phyloP scores from a whole-genome alignment of 2,797 vertebrate genomes.

The Sebastes itinus region DNA sequence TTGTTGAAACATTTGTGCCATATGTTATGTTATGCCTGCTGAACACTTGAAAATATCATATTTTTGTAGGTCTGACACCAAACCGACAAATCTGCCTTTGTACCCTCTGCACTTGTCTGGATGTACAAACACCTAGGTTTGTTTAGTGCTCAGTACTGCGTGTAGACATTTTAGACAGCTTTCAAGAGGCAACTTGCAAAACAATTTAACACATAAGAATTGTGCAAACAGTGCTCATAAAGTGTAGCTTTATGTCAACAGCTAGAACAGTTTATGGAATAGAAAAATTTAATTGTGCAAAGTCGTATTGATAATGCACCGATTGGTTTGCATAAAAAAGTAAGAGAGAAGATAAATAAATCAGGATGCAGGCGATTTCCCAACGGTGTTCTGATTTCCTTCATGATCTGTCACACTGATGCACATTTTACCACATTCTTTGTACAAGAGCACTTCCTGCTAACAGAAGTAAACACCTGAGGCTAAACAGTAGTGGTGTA shows the following conservation, averaged over 20 bases:
- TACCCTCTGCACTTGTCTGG: too few species aligned
- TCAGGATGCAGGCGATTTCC: conserved; percentile 47
- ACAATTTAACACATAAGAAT: not conserved
- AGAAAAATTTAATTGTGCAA: not conserved
- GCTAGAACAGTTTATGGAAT: conserved; percentile 6
- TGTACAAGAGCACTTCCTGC: conserved; percentile 74
- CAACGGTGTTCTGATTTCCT: conserved; percentile 49
- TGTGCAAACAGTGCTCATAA: not conserved
- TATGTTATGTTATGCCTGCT: not conserved
- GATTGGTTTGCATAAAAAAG: conserved; percentile 17
- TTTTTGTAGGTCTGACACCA: too few species aligned
- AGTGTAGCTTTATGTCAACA: not conserved
- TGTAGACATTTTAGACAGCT: not conserved
- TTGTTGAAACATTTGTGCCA: not conserved
- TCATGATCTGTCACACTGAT: conserved; percentile 53
- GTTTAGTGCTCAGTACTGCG: too few species aligned
- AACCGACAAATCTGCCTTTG: too few species aligned
- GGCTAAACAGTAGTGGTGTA: conserved; percentile 70
- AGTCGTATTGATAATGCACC: not conserved
- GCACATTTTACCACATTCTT: conserved; percentile 60
- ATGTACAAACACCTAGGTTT: too few species aligned
- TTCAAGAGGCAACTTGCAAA: conserved; percentile 3
- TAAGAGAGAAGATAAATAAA: conserved; percentile 19
- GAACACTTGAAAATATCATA: not conserved
- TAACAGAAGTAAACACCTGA: conserved; percentile 76